Percentiles rank a stretch among this genome's conserved stretches.
phyloP scores from a whole-genome alignment of 2,888 invertebrate genomes.

The Eurytoma adleriae region DNA sequence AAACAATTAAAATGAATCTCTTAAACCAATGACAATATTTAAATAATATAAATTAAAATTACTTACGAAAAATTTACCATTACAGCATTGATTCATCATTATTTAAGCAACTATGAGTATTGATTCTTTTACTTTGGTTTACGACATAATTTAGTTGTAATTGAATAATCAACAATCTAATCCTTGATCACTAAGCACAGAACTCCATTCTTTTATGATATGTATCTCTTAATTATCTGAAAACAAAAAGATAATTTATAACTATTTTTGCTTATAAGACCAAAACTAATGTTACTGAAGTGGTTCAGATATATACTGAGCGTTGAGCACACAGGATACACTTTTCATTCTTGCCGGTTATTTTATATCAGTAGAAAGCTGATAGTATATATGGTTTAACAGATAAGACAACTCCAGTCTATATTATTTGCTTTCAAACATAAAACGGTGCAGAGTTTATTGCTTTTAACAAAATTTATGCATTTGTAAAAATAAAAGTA shows the following conservation, averaged over 20 bases:
- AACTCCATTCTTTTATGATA: constrained; percentile 30
- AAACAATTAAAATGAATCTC: not conserved
- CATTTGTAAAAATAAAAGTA: too few species aligned
- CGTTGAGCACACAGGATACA: constrained; percentile 35
- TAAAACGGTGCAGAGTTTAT: too few species aligned
- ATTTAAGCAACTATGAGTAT: constrained; percentile 16
- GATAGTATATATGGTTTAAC: constrained; percentile 38
- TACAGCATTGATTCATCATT: constrained; percentile 34
- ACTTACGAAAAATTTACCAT: constrained; percentile 34
- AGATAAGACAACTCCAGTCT: constrained; percentile 44
- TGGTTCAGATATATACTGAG: constrained; percentile 27
- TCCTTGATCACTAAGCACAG: not conserved
- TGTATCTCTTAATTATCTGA: constrained; percentile 35
- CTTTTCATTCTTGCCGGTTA: constrained; percentile 30
- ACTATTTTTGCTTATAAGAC: not conserved
- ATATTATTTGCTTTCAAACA: constrained; percentile 2
- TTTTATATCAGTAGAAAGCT: constrained; percentile 47
- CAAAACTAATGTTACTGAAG: constrained; percentile 16
- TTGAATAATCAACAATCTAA: constrained; percentile 5
- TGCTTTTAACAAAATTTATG: too few species aligned
- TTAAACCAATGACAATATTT: not conserved
- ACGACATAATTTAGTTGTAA: constrained; percentile 4
- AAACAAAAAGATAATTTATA: constrained; percentile 18
- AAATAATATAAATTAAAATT: constrained; percentile 1
- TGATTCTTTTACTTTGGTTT: constrained; percentile 25